Conservation (phyloP, 2,113 vertebrate species). For the Scytalopus superciliaris region DNA sequence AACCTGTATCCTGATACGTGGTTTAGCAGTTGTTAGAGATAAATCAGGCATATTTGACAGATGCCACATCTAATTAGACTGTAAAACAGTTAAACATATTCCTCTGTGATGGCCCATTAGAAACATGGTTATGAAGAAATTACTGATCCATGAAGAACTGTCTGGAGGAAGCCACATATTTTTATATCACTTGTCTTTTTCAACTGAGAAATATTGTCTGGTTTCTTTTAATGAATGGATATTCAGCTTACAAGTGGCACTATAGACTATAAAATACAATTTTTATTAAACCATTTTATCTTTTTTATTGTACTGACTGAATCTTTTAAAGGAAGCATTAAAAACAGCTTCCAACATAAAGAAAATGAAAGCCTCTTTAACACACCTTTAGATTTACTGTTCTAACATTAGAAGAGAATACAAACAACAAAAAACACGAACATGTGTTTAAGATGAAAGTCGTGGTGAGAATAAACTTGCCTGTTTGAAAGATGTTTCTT, state of each 20-base stretch:
- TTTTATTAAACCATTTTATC: neutral
- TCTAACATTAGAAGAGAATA: neutral
- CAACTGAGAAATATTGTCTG: neutral
- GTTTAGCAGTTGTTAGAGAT: neutral
- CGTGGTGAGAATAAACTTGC: neutral
- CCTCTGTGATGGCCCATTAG: constrained; percentile 16
- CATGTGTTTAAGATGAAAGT: neutral
- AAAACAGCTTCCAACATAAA: neutral
- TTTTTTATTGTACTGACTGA: neutral
- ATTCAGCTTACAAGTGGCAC: neutral
- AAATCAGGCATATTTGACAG: constrained; percentile 26
- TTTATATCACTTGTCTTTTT: neutral
- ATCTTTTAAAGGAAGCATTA: neutral
- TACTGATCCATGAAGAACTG: constrained; percentile 44
- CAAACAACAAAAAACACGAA: neutral
- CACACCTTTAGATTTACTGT: neutral
- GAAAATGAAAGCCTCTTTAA: neutral
- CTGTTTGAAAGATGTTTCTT: neutral
- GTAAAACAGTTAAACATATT: neutral
- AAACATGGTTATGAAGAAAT: neutral
- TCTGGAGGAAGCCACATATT: neutral
- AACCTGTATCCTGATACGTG: neutral
- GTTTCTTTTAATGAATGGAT: neutral
- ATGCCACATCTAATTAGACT: constrained; percentile 56
- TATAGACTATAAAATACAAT: neutral